Conservation (phyloP, 2,113 vertebrate genomes). For the Neolamprologus variostigma region DNA sequence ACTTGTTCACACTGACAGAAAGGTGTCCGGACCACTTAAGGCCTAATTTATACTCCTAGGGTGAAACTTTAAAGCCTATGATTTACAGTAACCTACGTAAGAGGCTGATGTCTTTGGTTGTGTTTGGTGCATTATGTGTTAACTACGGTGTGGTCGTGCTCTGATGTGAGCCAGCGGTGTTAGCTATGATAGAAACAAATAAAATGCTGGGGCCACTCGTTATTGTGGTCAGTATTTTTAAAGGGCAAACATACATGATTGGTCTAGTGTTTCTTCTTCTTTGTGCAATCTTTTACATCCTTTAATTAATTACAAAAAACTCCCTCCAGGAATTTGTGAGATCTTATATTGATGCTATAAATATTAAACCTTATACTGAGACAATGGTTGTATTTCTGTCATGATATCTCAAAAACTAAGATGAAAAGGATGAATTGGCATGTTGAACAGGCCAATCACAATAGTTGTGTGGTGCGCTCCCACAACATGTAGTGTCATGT, state of each 20-base stretch:
- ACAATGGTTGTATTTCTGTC: background rate
- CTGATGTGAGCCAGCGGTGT: background rate
- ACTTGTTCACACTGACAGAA: background rate
- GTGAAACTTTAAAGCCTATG: background rate
- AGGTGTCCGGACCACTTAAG: background rate
- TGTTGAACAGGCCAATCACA: background rate
- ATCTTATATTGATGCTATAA: background rate
- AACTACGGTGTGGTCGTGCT: background rate
- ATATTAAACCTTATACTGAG: background rate
- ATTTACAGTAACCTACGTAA: background rate
- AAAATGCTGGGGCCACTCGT: background rate
- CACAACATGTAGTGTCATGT: background rate
- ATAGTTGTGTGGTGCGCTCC: rapidly evolving
- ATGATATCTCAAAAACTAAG: background rate
- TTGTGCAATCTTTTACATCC: background rate
- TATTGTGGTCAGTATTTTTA: background rate
- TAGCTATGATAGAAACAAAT: background rate
- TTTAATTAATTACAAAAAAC: background rate
- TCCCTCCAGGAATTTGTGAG: background rate
- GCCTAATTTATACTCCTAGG: background rate
- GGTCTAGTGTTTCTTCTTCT: background rate
- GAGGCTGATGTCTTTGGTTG: background rate
- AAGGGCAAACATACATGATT: background rate
- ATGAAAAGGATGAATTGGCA: background rate
- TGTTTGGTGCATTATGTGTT: background rate